These are phyloP conservation scores for Dromaius novaehollandiae DNA, from an alignment of 2,113 vertebrate species.

Conservation along the genomic window DNA sequence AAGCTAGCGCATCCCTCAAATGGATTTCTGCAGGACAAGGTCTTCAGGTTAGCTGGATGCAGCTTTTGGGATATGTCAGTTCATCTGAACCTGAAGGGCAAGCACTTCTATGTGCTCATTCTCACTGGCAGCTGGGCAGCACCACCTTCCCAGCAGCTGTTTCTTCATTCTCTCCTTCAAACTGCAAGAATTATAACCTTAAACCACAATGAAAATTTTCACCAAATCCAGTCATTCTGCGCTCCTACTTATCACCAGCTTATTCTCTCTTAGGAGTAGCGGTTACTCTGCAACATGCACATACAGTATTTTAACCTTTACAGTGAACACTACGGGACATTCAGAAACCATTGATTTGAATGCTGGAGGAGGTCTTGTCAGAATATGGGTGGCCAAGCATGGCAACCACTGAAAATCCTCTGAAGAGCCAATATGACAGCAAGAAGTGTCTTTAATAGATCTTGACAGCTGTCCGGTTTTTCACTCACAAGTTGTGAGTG, in stretches of 20 bases:
- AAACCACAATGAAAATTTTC: not conserved
- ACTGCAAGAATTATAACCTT: not conserved
- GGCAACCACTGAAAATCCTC: not conserved
- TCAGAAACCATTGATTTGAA: not conserved
- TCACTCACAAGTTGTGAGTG: not conserved
- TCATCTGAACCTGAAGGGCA: rapidly evolving
- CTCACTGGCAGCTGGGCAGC: not conserved
- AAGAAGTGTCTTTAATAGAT: not conserved
- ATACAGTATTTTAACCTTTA: not conserved
- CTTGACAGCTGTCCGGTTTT: not conserved
- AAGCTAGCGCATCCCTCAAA: not conserved
- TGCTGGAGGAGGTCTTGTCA: not conserved
- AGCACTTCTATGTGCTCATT: not conserved
- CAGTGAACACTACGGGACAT: not conserved
- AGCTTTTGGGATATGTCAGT: not conserved
- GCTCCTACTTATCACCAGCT: not conserved
- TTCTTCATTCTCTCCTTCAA: not conserved
- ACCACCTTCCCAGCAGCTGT: not conserved
- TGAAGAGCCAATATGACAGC: not conserved
- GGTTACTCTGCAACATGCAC: rapidly evolving
- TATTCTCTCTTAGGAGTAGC: not conserved
- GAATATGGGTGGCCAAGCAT: not conserved
- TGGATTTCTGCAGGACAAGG: not conserved
- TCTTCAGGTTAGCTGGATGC: not conserved
- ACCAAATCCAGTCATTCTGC: not conserved